Percentiles rank a stretch among this genome's conserved stretches.
Conservation (phyloP, 1,140 invertebrate species). For the Oryctes rhinoceros region DNA sequence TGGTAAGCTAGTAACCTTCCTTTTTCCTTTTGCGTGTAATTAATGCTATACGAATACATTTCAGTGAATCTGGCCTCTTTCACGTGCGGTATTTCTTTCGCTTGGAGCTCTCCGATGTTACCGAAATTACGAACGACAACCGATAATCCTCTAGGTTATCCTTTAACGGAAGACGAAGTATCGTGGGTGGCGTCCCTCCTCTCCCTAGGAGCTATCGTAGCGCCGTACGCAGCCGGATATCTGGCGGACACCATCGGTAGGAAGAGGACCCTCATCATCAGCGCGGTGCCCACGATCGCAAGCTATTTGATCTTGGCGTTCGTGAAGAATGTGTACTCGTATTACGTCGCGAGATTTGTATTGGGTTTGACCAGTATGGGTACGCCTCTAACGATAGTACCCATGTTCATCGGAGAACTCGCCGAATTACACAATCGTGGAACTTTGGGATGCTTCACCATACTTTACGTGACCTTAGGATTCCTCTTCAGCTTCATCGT, state of each 20-base stretch:
- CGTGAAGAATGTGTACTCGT: constrained; percentile 56
- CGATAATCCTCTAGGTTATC: constrained; percentile 54
- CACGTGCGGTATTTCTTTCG: constrained; percentile 70
- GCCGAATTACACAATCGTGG: constrained; percentile 57
- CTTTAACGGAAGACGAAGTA: constrained; percentile 64
- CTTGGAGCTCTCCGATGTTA: constrained; percentile 77
- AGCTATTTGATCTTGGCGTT: constrained; percentile 60
- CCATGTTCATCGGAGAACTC: constrained; percentile 65
- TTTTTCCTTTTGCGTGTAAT: background rate
- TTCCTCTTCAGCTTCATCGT: constrained; percentile 62
- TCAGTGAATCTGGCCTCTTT: constrained; percentile 73
- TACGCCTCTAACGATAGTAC: constrained; percentile 62
- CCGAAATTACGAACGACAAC: constrained; percentile 62
- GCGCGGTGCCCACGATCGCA: constrained; percentile 59
- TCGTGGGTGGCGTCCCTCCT: constrained; percentile 86
- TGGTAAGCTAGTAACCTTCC: background rate
- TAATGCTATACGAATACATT: constrained; percentile 45
- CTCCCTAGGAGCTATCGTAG: constrained; percentile 75
- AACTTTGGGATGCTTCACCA: constrained; percentile 45
- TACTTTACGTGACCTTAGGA: constrained; percentile 46
- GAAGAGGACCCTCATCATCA: constrained; percentile 60
- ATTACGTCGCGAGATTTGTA: constrained; percentile 61
- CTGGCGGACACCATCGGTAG: constrained; percentile 60
- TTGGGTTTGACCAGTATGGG: constrained; percentile 61
- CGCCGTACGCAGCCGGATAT: constrained; percentile 54